Base-by-base conservation (phyloP, 2,888 invertebrate genomes). In the Morpho achilles region DNA sequence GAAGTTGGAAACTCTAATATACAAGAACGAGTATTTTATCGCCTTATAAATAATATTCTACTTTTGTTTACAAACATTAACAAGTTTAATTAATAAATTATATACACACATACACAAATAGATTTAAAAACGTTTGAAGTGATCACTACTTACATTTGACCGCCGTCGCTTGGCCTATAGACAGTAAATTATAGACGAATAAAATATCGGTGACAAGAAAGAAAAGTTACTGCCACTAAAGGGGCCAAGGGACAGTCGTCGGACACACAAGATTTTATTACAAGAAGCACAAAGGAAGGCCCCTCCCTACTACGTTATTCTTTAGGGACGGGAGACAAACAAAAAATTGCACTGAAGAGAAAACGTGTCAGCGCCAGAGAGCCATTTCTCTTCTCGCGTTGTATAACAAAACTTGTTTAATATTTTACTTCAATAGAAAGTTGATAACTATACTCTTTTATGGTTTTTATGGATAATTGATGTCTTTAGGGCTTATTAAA, bases 181-280 rank as follows among this genome's bases (percentile, higher is more conserved):
- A 16, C 54, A 60, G 76, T 82, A 80, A 84, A 80, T 82, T 84
- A 85, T 82, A 76, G 77, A 70, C 74, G 72, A 82, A 84, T 82
- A 84, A 85, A 86, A 80, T 80, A 79, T 79, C 73, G 82, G 79
- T 73, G 84, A 84, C 84, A 78, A 76, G 76, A 67, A 79, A 78
- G 79, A 79, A 80, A 83, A 85, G 84, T 84, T 82, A 83, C 82
- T 67, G 74, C 73, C 75, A 74, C 76, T 83, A 80, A 83, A 85
- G 84, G 83, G 78, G 73, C 74, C 70, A 67, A 71, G 79, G 78
- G 80, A 78, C 53, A 54, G 59, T 39, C 59, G 59, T 39, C 56
- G 48, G 50, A 42, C 53, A 53, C 53, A 53, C 39, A 22, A 81
- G 84, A 81, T 86, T 87, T 87, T 87, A 86, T 87, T 86, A 84